Evolutionary conservation across 2,113 vertebrate genomes (phyloP).

Genomic region (Oostethus manadensis): DNA sequence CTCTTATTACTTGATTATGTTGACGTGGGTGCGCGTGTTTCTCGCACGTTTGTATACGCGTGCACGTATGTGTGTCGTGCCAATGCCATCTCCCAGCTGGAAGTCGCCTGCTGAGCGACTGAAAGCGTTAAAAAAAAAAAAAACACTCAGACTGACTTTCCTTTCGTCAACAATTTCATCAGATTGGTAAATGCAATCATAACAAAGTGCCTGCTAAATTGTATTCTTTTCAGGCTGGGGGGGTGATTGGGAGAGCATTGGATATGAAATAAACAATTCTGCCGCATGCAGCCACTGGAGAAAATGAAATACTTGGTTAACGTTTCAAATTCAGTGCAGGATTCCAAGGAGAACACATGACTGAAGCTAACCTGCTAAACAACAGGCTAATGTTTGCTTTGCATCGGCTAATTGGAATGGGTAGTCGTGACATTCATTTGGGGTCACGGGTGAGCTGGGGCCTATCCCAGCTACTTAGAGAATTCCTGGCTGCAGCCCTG

Average conservation of each 20-base stretch:
- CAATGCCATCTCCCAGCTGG: conserved; percentile 23
- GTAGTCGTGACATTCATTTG: no score
- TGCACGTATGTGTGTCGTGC: background rate
- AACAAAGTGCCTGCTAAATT: conserved; percentile 47
- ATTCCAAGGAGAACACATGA: background rate
- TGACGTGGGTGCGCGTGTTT: background rate
- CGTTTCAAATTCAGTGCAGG: conserved; percentile 12
- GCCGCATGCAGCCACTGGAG: conserved; percentile 17
- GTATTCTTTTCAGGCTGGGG: conserved; percentile 14
- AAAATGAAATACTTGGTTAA: conserved; percentile 20
- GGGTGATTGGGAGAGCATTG: conserved; percentile 6
- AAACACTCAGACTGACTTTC: conserved; percentile 17
- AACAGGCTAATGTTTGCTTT: no score
- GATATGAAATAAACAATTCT: conserved; percentile 34
- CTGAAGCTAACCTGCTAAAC: no score
- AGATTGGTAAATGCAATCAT: conserved; percentile 49
- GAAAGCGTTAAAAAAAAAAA: conserved; percentile 7
- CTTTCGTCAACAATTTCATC: conserved; percentile 46
- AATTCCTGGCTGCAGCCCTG: no score
- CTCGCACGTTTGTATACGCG: background rate
- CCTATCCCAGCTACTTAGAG: no score
- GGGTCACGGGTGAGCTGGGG: no score
- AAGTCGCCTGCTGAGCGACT: conserved; percentile 29
- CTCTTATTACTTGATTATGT: conserved; percentile 5
- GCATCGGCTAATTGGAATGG: no score